phyloP scores from a whole-genome alignment of 2,113 vertebrate species.

The Diadophis punctatus region DNA sequence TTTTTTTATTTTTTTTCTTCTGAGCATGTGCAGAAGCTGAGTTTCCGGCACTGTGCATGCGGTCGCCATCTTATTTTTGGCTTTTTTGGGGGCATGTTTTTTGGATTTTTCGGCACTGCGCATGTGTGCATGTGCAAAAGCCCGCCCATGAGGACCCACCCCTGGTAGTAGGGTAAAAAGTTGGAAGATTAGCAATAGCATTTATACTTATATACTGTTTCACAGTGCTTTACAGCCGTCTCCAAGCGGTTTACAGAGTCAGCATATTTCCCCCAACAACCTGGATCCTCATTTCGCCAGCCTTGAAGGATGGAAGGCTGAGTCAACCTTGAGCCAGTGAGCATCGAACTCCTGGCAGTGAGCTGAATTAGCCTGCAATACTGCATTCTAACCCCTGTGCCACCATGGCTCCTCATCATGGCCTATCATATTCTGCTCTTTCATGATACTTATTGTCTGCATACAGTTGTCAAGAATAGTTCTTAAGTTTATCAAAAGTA shows the following conservation, averaged over 20 bases:
- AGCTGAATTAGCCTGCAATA: not conserved
- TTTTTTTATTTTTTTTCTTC: no score
- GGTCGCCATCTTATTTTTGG: no score
- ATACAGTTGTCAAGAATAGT: constrained; percentile 26
- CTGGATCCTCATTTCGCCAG: not conserved
- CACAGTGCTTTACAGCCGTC: not conserved
- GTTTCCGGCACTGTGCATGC: no score
- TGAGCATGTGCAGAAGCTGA: no score
- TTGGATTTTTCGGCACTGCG: no score
- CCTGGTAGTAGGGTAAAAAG: not conserved
- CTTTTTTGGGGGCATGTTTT: no score
- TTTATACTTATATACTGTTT: not conserved
- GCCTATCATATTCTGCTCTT: not conserved
- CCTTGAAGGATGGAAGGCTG: not conserved
- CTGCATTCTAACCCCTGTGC: not conserved
- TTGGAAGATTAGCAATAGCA: constrained; percentile 12
- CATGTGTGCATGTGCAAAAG: no score
- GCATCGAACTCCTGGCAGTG: not conserved
- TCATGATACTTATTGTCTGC: not conserved
- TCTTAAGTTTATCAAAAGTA: not conserved
- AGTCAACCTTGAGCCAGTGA: not conserved
- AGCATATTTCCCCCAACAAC: not conserved
- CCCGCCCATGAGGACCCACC: no score
- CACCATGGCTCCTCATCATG: not conserved
- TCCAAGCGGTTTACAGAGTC: not conserved